phyloP scores from a whole-genome alignment of 2,888 invertebrate genomes.

The Fabriciana adippe region DNA sequence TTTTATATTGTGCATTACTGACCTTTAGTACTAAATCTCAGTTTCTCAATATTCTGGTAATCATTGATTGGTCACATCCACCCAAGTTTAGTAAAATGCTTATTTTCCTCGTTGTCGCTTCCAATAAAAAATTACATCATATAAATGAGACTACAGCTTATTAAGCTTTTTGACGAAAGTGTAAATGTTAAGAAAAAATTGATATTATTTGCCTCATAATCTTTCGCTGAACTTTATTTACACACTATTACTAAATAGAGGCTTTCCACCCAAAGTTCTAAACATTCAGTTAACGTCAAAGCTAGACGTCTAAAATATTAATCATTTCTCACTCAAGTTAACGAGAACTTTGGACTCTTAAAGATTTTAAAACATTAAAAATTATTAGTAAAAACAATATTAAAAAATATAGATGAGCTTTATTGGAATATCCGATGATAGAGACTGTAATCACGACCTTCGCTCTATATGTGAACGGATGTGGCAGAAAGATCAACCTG shows the following conservation, averaged over 20 bases:
- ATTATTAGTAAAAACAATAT: background rate
- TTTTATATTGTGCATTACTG: conserved; percentile 9
- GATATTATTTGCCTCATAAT: too few relatives aligned
- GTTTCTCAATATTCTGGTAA: conserved; percentile 18
- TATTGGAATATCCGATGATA: background rate
- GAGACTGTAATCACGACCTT: conserved; percentile 1
- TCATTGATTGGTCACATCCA: conserved; percentile 15
- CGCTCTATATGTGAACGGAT: background rate
- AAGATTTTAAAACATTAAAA: too few relatives aligned
- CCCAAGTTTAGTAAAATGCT: conserved; percentile 4
- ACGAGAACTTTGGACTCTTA: too few relatives aligned
- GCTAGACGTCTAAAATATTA: too few relatives aligned
- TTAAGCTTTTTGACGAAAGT: background rate
- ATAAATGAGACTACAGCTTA: too few relatives aligned
- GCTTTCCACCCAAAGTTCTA: too few relatives aligned
- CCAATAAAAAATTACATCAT: background rate
- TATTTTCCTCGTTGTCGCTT: conserved; percentile 9
- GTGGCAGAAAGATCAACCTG: background rate
- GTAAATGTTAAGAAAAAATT: background rate
- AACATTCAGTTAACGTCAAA: too few relatives aligned
- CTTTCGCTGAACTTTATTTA: too few relatives aligned
- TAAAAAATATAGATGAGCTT: background rate
- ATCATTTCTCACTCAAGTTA: too few relatives aligned
- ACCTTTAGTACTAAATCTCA: conserved; percentile 19
- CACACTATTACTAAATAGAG: too few relatives aligned